Evolutionary conservation across 2,888 invertebrate species (phyloP), one percentile per base, ranked within the genome.

Genomic region (Griposia aprilina): DNA sequence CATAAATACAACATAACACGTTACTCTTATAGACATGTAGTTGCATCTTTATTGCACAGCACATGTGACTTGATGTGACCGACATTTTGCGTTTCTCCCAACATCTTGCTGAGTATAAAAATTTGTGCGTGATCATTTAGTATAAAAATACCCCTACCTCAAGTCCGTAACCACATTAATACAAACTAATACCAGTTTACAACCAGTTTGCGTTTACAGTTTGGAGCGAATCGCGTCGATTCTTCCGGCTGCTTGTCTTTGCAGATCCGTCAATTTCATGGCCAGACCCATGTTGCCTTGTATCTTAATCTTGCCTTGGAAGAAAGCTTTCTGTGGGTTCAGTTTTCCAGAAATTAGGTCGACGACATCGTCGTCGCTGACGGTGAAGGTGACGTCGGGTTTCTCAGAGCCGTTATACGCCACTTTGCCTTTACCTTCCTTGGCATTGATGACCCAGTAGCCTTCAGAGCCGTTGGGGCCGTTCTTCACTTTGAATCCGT

Each of bases 201-300:
- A 84, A 88, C 91, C 86, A 85, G 88, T 89, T 86, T 36, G 10
- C 72, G 71, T 90, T 97, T 98, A 98, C 92, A 99, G 95, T 94
- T 98, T 98, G 5, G 98, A 97, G 75, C 98, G 97, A 76, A 98
- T 96, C 41, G 97, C 95, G 57, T 98, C 98, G 90, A 98, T 98
- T 90, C 98, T 98, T 62, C 97, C 97, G 7, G 98, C 97, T 0
- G 98, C 98, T 11, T 97, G 97, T 79, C 97, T 97, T 91, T 99
- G 98, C 83, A 99, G 94, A 86, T 99, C 98, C 36, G 98, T 98
- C 78, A 99, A 96, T 94, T 99, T 99, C 98, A 99, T 98, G 3
- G 99, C 99, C 65, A 99, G 96, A 0, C 99, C 99, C 98, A 99
- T 99, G 93, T 99, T 99, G 55, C 99, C 99, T 93, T 99, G 98